Evolutionary conservation across 2,797 vertebrate species (phyloP).

Genomic region (Mormyrops attenuatus): DNA sequence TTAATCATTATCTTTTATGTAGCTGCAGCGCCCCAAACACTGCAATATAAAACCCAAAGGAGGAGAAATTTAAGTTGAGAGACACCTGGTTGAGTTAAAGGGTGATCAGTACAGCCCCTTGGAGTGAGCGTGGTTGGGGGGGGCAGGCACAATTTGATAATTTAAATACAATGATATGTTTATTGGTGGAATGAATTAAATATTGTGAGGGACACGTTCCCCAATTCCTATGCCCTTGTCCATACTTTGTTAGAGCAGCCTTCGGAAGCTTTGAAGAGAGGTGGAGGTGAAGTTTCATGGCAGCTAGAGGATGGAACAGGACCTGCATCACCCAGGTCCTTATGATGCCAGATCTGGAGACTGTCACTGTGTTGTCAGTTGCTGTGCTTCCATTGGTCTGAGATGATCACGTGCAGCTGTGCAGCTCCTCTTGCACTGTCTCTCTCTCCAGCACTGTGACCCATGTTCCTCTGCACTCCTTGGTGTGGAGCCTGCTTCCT

Average conservation of each 20-base stretch:
- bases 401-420: background rate
- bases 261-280: background rate
- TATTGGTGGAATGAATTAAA: background rate
- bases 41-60: background rate
- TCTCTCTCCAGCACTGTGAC: background rate
- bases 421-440: background rate
- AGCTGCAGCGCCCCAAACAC: background rate
- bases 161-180: background rate
- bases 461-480: background rate
- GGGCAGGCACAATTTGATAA: background rate
- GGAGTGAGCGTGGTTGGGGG: background rate
- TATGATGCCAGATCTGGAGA: background rate
- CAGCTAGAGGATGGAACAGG: background rate
- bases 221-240: background rate
- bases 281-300: background rate
- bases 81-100: background rate
- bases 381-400: background rate
- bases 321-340: background rate
- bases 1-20: background rate
- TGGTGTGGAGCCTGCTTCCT: background rate
- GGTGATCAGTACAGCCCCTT: background rate
- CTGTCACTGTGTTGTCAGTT: background rate
- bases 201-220: background rate
- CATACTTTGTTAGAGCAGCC: background rate
- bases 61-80: background rate